phyloP scores from a whole-genome alignment of 2,888 invertebrate species.

The Heliconius cydno region DNA sequence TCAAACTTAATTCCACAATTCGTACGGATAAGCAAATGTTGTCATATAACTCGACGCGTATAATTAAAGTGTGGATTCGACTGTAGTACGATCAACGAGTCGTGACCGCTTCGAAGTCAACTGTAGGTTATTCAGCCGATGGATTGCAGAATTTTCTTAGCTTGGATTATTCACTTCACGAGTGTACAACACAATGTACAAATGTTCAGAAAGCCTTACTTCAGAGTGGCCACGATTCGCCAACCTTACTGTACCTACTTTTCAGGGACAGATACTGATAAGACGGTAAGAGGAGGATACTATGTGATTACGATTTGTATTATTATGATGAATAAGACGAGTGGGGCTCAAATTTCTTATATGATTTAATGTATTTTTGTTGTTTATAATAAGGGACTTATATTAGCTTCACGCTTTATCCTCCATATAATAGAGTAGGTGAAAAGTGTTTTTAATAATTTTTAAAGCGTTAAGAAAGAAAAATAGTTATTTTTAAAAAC shows the following conservation, averaged over 20 bases:
- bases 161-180: no score
- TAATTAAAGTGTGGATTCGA: slow-evolving; percentile 39
- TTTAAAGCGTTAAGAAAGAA: no score
- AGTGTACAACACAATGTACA: no score
- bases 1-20: slow-evolving; percentile 1
- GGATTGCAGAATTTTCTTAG: no score
- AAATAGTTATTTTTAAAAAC: no score
- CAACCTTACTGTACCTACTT: slow-evolving; percentile 21
- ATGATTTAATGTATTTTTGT: not conserved
- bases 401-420: not conserved
- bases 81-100: not conserved
- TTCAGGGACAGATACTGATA: slow-evolving; percentile 30
- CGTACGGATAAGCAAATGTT: slow-evolving; percentile 36
- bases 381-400: not conserved
- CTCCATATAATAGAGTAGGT: no score
- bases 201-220: no score
- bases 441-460: no score
- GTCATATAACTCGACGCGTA: slow-evolving; percentile 37
- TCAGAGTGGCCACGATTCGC: not conserved
- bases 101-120: not conserved
- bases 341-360: not conserved
- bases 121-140: no score
- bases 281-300: slow-evolving; percentile 7
- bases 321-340: not conserved
- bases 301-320: slow-evolving; percentile 16